A percentile compares a stretch with the other conserved stretches of the same genome.
Conservation (phyloP, 2,113 vertebrate species). For the Vimba vimba region DNA sequence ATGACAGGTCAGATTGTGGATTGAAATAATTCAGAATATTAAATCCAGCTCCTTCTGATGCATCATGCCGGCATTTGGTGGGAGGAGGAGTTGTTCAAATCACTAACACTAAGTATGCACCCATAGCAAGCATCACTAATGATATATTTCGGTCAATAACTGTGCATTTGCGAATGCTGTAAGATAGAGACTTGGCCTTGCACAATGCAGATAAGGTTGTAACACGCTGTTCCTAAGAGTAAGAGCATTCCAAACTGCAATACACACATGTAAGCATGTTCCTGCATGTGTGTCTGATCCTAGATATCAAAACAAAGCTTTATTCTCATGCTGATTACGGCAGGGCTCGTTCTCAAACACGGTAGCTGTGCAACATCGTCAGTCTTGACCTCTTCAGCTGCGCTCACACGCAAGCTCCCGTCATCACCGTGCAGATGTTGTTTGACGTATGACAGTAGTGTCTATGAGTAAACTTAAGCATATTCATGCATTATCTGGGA, state of each 20-base stretch:
- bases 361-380: conserved; percentile 23
- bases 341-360: conserved; percentile 5
- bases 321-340: conserved; percentile 41
- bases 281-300: conserved; percentile 44
- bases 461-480: conserved; percentile 53
- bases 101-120: background rate
- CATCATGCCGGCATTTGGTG: no score
- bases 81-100: background rate
- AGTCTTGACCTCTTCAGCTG: conserved; percentile 8
- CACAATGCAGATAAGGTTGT: conserved; percentile 7
- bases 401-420: background rate
- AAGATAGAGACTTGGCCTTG: conserved; percentile 7
- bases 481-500: conserved; percentile 53
- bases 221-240: background rate
- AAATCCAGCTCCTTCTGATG: no score
- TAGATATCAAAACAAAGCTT: conserved; percentile 49
- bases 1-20: no score
- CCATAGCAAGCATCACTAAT: background rate
- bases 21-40: no score
- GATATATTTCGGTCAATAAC: background rate
- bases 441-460: conserved; percentile 14
- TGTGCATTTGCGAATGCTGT: background rate
- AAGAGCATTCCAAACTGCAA: conserved; percentile 25
- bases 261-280: conserved; percentile 24
- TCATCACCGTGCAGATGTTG: conserved; percentile 37